A percentile compares a stretch with the other conserved stretches of the same genome.
Evolutionary conservation across 2,113 vertebrate species (phyloP).

Genomic region (Penelope pileata): DNA sequence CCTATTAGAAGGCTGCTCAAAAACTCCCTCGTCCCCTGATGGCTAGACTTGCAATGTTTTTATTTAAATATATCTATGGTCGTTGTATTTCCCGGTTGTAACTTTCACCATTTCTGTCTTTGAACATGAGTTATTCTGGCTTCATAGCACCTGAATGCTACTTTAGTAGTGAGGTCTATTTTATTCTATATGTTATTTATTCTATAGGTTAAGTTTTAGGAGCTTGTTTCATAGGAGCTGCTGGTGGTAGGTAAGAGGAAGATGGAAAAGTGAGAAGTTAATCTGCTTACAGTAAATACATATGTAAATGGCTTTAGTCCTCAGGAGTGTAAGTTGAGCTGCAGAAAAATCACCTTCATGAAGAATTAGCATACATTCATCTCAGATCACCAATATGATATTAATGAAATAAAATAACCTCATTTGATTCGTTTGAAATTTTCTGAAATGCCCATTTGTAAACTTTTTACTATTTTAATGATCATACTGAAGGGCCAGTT

Average conservation of each 20-base stretch:
- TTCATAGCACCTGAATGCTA: not conserved
- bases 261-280: not conserved
- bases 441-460: not conserved
- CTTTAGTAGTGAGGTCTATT: not conserved
- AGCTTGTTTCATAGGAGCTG: not conserved
- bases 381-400: not conserved
- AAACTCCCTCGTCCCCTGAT: not conserved
- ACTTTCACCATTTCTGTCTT: not conserved
- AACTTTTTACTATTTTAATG: not conserved
- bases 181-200: too few species aligned
- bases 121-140: not conserved
- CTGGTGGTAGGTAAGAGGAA: not conserved
- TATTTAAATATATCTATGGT: not conserved
- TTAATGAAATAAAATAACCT: not conserved
- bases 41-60: not conserved
- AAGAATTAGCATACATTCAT: not conserved
- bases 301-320: not conserved
- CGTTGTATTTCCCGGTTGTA: not conserved
- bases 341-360: not conserved
- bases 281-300: not conserved
- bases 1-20: not conserved
- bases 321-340: not conserved
- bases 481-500: not conserved
- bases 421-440: not conserved
- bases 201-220: accelerated